phyloP scores from a whole-genome alignment of 2,888 invertebrate genomes.

The Hyposoter dolosus region DNA sequence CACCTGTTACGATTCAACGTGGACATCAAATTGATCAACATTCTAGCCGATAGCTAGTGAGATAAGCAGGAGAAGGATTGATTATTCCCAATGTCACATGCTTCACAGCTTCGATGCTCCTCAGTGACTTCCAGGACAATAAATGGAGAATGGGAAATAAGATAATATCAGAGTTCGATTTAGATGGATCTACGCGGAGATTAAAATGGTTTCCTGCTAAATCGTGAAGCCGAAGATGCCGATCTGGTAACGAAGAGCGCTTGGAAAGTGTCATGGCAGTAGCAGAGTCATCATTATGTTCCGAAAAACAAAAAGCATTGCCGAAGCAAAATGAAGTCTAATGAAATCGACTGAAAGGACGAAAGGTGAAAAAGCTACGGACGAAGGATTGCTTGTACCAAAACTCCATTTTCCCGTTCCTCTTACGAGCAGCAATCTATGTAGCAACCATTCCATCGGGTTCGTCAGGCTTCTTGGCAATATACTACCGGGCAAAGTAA shows the following conservation, averaged over 20 bases:
- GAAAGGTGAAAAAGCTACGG: constrained; percentile 39
- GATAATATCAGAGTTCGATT: constrained; percentile 44
- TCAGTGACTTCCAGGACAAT: constrained; percentile 45
- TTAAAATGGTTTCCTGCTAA: constrained; percentile 4
- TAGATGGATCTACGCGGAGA: constrained; percentile 34
- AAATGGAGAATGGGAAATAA: constrained; percentile 5
- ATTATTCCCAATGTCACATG: constrained; percentile 67
- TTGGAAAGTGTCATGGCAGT: neutral
- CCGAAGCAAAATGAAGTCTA: constrained; percentile 6
- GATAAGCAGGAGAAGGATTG: constrained; percentile 71
- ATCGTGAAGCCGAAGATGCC: neutral
- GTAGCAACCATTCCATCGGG: constrained; percentile 38
- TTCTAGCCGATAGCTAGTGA: constrained; percentile 46
- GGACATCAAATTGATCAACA: constrained; percentile 35
- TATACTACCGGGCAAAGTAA: constrained; percentile 71
- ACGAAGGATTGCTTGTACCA: constrained; percentile 9
- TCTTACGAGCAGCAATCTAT: constrained; percentile 45
- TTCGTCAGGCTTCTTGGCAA: constrained; percentile 42
- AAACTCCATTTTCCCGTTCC: constrained; percentile 34
- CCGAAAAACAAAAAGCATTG: constrained; percentile 3
- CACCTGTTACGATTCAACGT: constrained; percentile 2
- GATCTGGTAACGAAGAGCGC: neutral
- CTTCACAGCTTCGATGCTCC: constrained; percentile 31
- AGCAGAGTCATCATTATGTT: constrained; percentile 24
- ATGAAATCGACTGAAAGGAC: constrained; percentile 25